Base-by-base conservation (phyloP, 2,113 vertebrate species). In the Orycteropus afer region DNA sequence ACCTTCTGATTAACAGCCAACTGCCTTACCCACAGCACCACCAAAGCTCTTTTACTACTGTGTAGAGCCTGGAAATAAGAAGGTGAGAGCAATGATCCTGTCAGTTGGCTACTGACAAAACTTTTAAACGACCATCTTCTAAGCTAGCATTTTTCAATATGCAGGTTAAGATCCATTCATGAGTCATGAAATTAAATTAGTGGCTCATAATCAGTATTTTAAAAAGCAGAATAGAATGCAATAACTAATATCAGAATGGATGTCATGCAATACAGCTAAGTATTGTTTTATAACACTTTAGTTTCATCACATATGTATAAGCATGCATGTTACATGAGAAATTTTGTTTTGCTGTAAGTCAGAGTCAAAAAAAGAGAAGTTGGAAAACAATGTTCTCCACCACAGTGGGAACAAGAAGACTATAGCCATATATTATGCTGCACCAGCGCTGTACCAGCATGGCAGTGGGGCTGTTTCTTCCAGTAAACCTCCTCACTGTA, bases 401-500 rank as follows among this genome's bases (percentile, higher is more conserved):
- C 74, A 49, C n/a, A n/a, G n/a, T n/a, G n/a, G n/a, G n/a, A n/a
- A n/a, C 27, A 42, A 84, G 63, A 89, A 9, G 32, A 37, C 11
- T 2, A 0, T 1, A 13, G 40, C 53, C 71, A 25, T 27, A 32
- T 49, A 47, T 61, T 86, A 67, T 40, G 47, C 22, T 4, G 15
- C 51, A 55, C 77, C 5, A 27, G 13, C 63, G 1, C 29, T 3
- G 5, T 22, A 57, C 47, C 18, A 76, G 91, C 22, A 10, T n/a
- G 40, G 34, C 51, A 11, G n/a, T 29, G 57, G 51, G 47, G 32
- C 57, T 57, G 6, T 14, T 77, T 78, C 84, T 96, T 95, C 95
- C 96, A 63, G 95, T 73, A 96, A 96, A 49, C 87, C 57, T 47
- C 11, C 92, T 67, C 71, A 49, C 81, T 63, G 0, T 59, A 34